phyloP scores from a whole-genome alignment of 2,113 vertebrate species.

The Hydrochoerus hydrochaeris region DNA sequence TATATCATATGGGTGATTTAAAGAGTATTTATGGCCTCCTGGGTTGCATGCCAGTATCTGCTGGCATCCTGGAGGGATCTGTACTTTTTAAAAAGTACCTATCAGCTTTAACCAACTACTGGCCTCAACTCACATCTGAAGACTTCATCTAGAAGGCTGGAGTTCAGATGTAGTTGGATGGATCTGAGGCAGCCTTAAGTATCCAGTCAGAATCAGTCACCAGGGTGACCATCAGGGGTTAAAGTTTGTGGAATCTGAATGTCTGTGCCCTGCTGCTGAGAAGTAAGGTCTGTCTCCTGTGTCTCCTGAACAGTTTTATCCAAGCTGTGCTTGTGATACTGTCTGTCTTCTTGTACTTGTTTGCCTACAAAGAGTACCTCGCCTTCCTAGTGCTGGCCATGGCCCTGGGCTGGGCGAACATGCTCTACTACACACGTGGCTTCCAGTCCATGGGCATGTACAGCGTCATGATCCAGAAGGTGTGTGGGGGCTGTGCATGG shows the following conservation, averaged over 20 bases:
- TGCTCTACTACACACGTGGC: constrained; percentile 90
- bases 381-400: constrained; percentile 90
- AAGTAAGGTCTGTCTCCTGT: constrained; percentile 82
- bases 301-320: constrained; percentile 89
- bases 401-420: constrained; percentile 91
- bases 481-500: constrained; percentile 46
- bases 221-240: neutral
- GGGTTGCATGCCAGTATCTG: neutral
- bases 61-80: neutral
- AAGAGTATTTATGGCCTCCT: neutral
- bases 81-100: neutral
- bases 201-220: neutral
- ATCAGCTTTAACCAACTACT: neutral
- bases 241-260: neutral
- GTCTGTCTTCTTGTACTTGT: constrained; percentile 89
- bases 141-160: neutral
- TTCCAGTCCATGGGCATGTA: constrained; percentile 92
- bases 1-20: neutral
- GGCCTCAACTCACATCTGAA: neutral
- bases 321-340: constrained; percentile 90
- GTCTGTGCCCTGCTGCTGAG: constrained; percentile 27
- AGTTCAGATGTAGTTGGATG: neutral
- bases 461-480: constrained; percentile 92
- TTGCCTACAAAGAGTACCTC: constrained; percentile 89
- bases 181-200: neutral